Conservation (phyloP, 2,797 vertebrate species). For the Stomatorhinus walkeri region DNA sequence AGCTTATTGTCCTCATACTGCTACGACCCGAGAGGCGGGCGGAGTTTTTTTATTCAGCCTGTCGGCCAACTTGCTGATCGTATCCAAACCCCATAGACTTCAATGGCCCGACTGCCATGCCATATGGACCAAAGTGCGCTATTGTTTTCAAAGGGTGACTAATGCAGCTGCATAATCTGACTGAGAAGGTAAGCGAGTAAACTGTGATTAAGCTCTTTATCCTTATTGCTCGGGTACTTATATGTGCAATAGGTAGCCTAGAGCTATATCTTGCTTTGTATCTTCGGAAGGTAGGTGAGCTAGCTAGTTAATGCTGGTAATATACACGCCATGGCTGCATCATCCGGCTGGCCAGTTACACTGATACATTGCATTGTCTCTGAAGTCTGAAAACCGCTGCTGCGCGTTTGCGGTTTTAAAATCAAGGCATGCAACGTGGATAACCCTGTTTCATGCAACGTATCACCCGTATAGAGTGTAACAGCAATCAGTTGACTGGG, state of each 20-base stretch:
- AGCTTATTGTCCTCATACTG: background rate
- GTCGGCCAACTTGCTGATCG: background rate
- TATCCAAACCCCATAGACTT: background rate
- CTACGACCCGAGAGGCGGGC: background rate
- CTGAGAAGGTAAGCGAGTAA: background rate
- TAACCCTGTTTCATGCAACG: background rate
- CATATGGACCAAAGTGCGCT: background rate
- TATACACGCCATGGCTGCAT: background rate
- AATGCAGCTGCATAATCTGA: background rate
- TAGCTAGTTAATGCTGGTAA: background rate
- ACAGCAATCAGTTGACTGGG: background rate
- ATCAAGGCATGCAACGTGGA: background rate
- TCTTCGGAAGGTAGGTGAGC: background rate
- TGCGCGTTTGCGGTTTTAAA: background rate
- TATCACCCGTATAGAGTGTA: background rate
- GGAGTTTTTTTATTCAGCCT: background rate
- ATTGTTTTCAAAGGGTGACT: background rate
- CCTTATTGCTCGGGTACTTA: background rate
- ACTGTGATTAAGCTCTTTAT: background rate
- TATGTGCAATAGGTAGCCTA: background rate
- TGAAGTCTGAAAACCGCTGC: background rate
- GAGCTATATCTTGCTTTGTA: background rate
- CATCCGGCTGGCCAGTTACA: background rate
- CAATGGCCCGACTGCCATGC: background rate
- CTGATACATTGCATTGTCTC: background rate